Percentiles rank a stretch among this genome's conserved stretches.
phyloP scores from a whole-genome alignment of 2,113 vertebrate genomes.

The Micronycteris hirsuta region DNA sequence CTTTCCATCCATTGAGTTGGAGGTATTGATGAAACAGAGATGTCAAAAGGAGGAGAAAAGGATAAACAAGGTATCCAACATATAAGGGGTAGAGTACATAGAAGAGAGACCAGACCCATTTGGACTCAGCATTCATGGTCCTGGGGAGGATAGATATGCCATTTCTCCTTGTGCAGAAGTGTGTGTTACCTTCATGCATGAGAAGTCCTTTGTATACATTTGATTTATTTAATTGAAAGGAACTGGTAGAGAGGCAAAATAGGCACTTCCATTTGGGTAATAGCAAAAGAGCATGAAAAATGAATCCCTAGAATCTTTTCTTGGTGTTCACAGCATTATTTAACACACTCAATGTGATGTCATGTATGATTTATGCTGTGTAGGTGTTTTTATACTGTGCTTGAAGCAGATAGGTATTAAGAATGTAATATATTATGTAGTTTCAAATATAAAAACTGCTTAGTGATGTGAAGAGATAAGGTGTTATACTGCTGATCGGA shows the following conservation, averaged over 20 bases:
- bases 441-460: conserved; percentile 48
- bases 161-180: neutral
- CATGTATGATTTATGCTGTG: conserved; percentile 73
- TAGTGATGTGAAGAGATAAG: conserved; percentile 60
- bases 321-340: conserved; percentile 67
- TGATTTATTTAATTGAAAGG: conserved; percentile 61
- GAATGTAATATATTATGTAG: conserved; percentile 54
- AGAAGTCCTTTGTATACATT: conserved; percentile 15
- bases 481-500: conserved; percentile 54
- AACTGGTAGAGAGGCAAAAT: conserved; percentile 55
- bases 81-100: fast-evolving
- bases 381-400: conserved; percentile 63
- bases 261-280: conserved; percentile 30
- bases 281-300: conserved; percentile 67
- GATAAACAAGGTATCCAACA: neutral
- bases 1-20: neutral
- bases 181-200: neutral
- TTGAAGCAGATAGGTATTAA: conserved; percentile 65
- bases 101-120: neutral
- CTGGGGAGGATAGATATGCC: neutral
- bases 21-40: neutral
- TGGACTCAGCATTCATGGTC: no score
- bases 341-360: conserved; percentile 73
- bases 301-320: conserved; percentile 13
- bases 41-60: neutral